Evolutionary conservation across 2,888 invertebrate genomes (phyloP), one percentile per base, ranked within the genome.

Genomic region (Pandemis heparana): DNA sequence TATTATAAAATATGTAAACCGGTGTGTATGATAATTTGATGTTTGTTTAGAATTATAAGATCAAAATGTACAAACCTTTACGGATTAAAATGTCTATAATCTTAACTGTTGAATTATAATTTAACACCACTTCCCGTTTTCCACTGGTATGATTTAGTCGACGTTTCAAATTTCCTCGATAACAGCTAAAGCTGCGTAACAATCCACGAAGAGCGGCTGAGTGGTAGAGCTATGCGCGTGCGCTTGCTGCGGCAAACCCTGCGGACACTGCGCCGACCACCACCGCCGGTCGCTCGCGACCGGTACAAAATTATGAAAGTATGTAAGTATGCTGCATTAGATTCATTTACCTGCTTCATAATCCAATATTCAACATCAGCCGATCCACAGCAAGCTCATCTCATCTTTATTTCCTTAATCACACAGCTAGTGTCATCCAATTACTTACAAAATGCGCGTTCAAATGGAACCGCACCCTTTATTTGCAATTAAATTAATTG

Each of bases 401-500:
- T 51, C 48, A 65, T 65, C 64, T 38, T 32, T 12, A 56, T 53
- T 66, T 53, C 59, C 59, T 59, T 67, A 67, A 23, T 56, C 56
- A 43, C 32, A 23, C 23, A 23, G 51, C 51, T 23, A n/a, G 59
- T 65, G 62, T 62, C 70, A 70, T 62, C 70, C 39, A 73, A 70
- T 70, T 46, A 66, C 66, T 60, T 70, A 18, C 48, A 75, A 77
- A 81, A 79, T 73, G 76, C 68, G 74, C 72, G 72, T 77, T 71
- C 53, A 56, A 71, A 71, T 73, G 71, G 70, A 72, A 71, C 71
- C 66, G 77, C 74, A 78, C 79, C 79, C 81, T 83, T 80, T 83
- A 83, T 82, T 82, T 81, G 79, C 82, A 82, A 84, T 85, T 77
- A 84, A 87, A 87, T 87, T 85, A 88, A 86, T 89, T 82, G 82